Conservation (phyloP, 1,140 invertebrate genomes). For the Riptortus pedestris region DNA sequence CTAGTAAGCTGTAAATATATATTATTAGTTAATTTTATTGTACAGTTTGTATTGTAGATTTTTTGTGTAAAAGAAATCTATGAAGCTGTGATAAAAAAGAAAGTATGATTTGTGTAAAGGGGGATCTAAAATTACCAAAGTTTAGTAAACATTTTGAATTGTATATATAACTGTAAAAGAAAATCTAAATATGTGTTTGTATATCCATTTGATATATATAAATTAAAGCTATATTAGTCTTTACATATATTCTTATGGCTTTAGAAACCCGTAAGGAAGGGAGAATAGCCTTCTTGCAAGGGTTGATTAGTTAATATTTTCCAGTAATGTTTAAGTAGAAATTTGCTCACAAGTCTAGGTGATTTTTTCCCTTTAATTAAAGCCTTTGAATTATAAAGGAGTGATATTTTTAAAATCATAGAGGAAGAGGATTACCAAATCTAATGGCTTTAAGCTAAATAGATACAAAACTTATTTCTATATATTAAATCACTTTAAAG, state of each 20-base stretch:
- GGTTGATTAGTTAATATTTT: constrained; percentile 4
- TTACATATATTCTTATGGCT: not conserved
- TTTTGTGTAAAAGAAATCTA: not conserved
- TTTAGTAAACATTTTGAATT: constrained; percentile 1
- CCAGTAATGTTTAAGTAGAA: not conserved
- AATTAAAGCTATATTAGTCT: not conserved
- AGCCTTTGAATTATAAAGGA: not conserved
- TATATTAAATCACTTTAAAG: too few species aligned
- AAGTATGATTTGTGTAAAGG: not conserved
- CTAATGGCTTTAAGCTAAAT: not conserved
- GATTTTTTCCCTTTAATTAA: not conserved
- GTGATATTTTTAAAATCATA: not conserved
- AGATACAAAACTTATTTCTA: too few species aligned
- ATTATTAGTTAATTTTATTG: not conserved
- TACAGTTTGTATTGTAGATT: not conserved
- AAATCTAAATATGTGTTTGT: not conserved
- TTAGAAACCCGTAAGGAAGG: not conserved
- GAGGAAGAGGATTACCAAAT: not conserved
- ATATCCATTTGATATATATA: not conserved
- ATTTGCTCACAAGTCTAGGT: constrained; percentile 9
- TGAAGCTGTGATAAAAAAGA: constrained; percentile 9
- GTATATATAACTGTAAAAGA: constrained; percentile 1
- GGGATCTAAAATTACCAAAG: constrained; percentile 8
- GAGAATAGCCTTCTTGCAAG: not conserved
- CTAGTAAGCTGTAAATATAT: not conserved